These are phyloP conservation scores for Eurois occulta DNA, from an alignment of 2,888 invertebrate species.

Conservation along the genomic window DNA sequence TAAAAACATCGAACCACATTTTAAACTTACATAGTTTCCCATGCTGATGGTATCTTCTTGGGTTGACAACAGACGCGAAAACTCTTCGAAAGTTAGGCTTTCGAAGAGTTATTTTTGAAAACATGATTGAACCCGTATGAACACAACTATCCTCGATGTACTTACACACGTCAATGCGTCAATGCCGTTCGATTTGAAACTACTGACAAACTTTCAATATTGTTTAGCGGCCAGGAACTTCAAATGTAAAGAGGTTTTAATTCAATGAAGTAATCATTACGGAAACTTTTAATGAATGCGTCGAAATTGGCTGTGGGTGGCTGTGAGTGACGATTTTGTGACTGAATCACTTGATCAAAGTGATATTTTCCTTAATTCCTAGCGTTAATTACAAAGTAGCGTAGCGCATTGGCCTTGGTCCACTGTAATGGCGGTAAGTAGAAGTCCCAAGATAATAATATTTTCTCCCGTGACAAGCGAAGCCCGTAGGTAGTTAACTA, in stretches of 20 bases:
- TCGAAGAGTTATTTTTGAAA: constrained; percentile 61
- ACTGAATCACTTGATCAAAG: neutral
- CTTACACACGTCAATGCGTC: constrained; percentile 44
- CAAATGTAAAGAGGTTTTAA: constrained; percentile 9
- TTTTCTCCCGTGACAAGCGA: neutral
- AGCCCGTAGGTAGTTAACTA: neutral
- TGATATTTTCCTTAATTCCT: neutral
- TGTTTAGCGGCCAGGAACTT: constrained; percentile 16
- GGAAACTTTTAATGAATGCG: neutral
- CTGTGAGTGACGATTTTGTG: neutral
- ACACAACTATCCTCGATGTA: neutral
- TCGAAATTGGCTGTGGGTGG: neutral
- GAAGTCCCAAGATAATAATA: neutral
- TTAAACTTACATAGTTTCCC: constrained; percentile 64
- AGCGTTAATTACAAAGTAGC: neutral
- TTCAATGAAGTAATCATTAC: neutral
- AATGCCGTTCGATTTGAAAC: constrained; percentile 44
- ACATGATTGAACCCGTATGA: constrained; percentile 52
- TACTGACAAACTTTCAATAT: constrained; percentile 13
- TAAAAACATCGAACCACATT: neutral
- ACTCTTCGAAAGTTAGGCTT: too few species aligned
- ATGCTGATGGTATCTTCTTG: constrained; percentile 48
- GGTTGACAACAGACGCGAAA: constrained; percentile 43
- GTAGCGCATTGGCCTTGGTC: neutral
- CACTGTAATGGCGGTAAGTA: neutral